Base-by-base conservation (phyloP, 2,113 vertebrate genomes). In the Gallinago undulata region DNA sequence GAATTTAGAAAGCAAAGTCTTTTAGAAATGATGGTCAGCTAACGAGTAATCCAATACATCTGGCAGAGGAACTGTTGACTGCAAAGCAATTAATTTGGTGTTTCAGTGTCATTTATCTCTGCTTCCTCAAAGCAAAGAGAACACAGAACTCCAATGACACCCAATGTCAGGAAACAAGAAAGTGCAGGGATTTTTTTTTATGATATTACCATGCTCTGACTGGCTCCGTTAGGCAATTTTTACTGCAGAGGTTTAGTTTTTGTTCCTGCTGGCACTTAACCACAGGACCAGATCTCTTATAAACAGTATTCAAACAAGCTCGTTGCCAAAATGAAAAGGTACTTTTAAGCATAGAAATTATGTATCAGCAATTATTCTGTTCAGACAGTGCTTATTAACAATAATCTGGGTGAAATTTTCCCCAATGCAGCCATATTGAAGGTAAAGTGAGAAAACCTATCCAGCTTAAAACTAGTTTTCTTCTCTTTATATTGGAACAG, bases 1-100 rank as follows among this genome's bases (percentile, higher is more conserved):
- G 55, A 94, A 93, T 96, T 89, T 94, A 89, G 77, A 97, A 95
- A 96, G 76, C 11, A 68, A 89, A 79, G 27, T 55, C 62, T 83
- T 76, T 88, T 73, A 80, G 41, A 93, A 90, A 66, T 90, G 17
- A 53, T 83, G 90, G 93, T 82, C 94, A 91, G 55, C 82, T 90
- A 59, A 56, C 35, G 37, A 86, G 55, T 43, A 77, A 63, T 66
- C 30, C 37, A 76, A 41, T 57, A 60, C 3, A 1, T 69, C 28
- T 84, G 69, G 56, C 28, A 63, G 64, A 82, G 9, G 5, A 23
- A 60, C 23, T 55, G 45, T 60, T 78, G 74, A 47, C 70, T n/a
- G 55, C 23, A 92, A 96, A 87, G 63, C 66, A 95, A 72, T 84
- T 95, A 84, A 94, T 81, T 74, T 78, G 60, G 59, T 90, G 16